Evolutionary conservation across 2,113 vertebrate species (phyloP).

Genomic region (Indicator maculatus): DNA sequence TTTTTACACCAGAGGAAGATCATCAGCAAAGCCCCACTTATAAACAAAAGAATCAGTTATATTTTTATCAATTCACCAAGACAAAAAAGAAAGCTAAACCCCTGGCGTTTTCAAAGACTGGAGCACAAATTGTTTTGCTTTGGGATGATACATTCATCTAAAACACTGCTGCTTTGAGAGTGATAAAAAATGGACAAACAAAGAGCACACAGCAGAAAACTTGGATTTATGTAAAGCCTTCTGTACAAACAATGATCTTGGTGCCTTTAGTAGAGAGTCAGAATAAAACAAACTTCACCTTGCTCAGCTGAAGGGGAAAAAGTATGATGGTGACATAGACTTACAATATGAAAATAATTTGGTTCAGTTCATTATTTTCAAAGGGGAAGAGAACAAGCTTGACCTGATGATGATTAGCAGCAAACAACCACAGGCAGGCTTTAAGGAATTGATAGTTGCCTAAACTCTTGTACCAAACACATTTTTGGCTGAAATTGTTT

Average conservation of each 20-base stretch:
- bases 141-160: not conserved
- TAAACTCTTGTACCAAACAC: slow-evolving; percentile 37
- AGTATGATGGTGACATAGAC: not conserved
- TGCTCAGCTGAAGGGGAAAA: not conserved
- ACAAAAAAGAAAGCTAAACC: not conserved
- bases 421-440: slow-evolving; percentile 1
- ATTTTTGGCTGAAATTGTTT: slow-evolving; percentile 60
- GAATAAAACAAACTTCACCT: not conserved
- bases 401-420: slow-evolving; percentile 49
- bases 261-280: not conserved
- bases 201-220: not conserved
- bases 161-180: not conserved
- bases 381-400: not conserved
- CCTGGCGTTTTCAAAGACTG: not conserved
- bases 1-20: not conserved
- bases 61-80: not conserved
- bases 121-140: not conserved
- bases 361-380: slow-evolving; percentile 31
- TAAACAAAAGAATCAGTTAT: too few relatives aligned
- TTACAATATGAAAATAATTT: slow-evolving; percentile 18
- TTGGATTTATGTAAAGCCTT: not conserved
- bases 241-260: not conserved
- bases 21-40: not conserved
- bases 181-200: not conserved
- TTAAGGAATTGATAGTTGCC: slow-evolving; percentile 24